Base-by-base conservation (phyloP, 1,140 invertebrate genomes). In the Dryas iulia region DNA sequence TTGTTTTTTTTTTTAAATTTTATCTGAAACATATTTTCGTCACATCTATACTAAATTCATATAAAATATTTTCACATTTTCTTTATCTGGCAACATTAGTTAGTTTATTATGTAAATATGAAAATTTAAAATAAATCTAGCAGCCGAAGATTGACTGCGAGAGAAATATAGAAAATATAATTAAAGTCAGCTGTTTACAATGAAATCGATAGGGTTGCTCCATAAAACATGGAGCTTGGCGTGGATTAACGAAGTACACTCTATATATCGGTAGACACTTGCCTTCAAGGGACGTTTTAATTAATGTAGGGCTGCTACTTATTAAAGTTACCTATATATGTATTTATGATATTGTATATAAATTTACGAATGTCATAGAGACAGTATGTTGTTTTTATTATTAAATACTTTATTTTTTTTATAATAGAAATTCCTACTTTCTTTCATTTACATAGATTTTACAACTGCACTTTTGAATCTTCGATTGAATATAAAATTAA, bases 221-320 rank as follows among this genome's bases (percentile, higher is more conserved):
- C 68, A 82, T 86, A 86, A 84, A 87, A 64, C 71, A 83, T 79
- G 70, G 74, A 76, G 66, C 76, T 72, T 81, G 66, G 76, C 74
- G 73, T 78, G 78, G 79, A 84, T 65, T 86, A 85, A 86, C 83
- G 81, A 83, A 83, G 81, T 82, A 75, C 68, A 70, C 69, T 69
- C 60, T 67, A 62, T 71, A 77, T 79, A 76, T 68, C 76, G 64
- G 57, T 62, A 73, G 71, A 79, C 78, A 76, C 52, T 68, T 63
- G 77, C 67, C 71, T 73, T 73, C 70, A 67, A 71, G 73, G 72
- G 69, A 61, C 66, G 56, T 65, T 72, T 85, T 81, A 83, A 81
- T 83, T 83, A 81, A 75, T 66, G 66, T 47, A 47, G 39, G 8
- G 39, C 21, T 47, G 39, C 7, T 18, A 39, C 14, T 14, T 6